Conservation (phyloP, 2,888 invertebrate species). For the Blastobasis lacticolella region DNA sequence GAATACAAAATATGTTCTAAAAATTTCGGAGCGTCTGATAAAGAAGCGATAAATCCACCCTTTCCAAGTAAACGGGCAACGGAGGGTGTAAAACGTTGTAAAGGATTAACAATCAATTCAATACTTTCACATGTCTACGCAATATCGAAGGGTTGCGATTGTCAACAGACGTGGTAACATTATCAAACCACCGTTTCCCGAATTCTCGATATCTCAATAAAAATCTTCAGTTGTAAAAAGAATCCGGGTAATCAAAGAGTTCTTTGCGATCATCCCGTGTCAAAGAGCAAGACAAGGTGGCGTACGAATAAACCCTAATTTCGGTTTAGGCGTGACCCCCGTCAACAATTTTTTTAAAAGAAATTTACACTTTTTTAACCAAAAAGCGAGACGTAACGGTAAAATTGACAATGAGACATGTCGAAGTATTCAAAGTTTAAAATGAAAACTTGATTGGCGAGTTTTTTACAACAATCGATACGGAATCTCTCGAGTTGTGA, state of each 20-base stretch:
- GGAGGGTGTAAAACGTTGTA: conserved; percentile 4
- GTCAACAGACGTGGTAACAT: conserved; percentile 42
- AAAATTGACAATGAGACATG: conserved; percentile 53
- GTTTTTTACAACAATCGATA: conserved; percentile 48
- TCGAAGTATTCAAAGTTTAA: conserved; percentile 56
- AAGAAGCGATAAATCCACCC: background rate
- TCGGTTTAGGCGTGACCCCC: conserved; percentile 69
- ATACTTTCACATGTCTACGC: conserved; percentile 50
- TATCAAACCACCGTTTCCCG: conserved; percentile 62
- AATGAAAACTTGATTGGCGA: conserved; percentile 70
- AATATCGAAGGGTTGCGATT: conserved; percentile 50
- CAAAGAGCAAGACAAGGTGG: conserved; percentile 70
- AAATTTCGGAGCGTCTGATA: background rate
- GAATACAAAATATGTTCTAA: too few relatives aligned
- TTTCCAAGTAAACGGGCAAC: background rate
- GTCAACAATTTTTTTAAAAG: conserved; percentile 58
- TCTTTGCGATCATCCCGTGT: conserved; percentile 56
- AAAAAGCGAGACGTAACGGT: conserved; percentile 55
- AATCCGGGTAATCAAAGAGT: conserved; percentile 60
- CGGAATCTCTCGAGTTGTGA: conserved; percentile 50
- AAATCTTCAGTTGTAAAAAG: conserved; percentile 43
- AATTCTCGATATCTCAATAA: conserved; percentile 60
- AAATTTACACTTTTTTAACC: conserved; percentile 59
- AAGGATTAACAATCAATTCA: conserved; percentile 31
- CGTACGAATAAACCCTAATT: conserved; percentile 64